phyloP scores from a whole-genome alignment of 2,888 invertebrate species.

The Mycalesis mineus region DNA sequence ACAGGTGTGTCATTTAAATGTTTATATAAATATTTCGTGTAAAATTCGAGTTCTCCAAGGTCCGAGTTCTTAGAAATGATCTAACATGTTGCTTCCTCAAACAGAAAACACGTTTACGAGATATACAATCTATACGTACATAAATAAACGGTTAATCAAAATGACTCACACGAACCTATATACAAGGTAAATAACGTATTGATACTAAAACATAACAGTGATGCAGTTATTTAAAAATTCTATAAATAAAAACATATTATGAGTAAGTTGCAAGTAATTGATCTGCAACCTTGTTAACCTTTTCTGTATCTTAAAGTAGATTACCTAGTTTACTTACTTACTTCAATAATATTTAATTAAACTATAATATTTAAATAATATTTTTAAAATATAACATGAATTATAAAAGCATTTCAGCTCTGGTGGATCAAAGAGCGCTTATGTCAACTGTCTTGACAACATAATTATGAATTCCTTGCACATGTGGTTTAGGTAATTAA shows the following conservation, averaged over 20 bases:
- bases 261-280: too few species aligned
- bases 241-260: too few species aligned
- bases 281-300: too few species aligned
- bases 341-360: too few species aligned
- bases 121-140: slow-evolving; percentile 25
- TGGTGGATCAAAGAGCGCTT: too few species aligned
- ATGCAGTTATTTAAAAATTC: too few species aligned
- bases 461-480: slow-evolving; percentile 20
- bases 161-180: slow-evolving; percentile 29
- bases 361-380: too few species aligned
- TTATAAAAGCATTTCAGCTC: too few species aligned
- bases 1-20: slow-evolving; percentile 11
- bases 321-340: too few species aligned
- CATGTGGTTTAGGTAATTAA: slow-evolving; percentile 20
- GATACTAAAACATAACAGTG: not conserved
- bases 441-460: slow-evolving; percentile 1
- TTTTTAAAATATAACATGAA: too few species aligned
- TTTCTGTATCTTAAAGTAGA: too few species aligned
- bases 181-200: not conserved
- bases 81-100: slow-evolving; percentile 29
- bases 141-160: slow-evolving; percentile 29
- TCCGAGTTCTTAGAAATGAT: slow-evolving; percentile 25
- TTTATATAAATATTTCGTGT: not conserved
- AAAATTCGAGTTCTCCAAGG: slow-evolving; percentile 14
- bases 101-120: slow-evolving; percentile 34